Evolutionary conservation across 2,113 vertebrate genomes (phyloP), one percentile per base, ranked within the genome.

Genomic region (Crotalus tigris): DNA sequence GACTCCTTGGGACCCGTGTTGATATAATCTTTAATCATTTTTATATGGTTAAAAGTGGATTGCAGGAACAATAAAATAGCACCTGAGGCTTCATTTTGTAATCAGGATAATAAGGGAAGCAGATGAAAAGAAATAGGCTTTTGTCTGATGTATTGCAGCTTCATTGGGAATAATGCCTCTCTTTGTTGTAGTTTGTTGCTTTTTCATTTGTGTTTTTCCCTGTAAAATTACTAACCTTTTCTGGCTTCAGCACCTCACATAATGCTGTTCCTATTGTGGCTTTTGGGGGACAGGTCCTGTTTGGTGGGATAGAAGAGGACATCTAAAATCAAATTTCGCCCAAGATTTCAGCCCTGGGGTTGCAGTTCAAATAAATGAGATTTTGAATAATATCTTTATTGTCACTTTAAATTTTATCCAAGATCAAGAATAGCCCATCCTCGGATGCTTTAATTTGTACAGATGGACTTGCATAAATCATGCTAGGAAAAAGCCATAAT

Each of bases 11-110:
- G 61, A 64, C 69, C 23, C 95, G 94, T 94, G 92, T 92, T 91
- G 89, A 64, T 6, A 92, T 92, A 94, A 96, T 93, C 55, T 57
- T 81, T 92, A 54, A 88, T 92, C 88, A 90, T 89, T 8, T 3
- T 21, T 53, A 57, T 86, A 90, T 95, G 93, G 90, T 95, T 94
- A 61, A 94, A 96, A 96, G 94, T 92, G n/a, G 55, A 64, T 96
- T 90, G 85, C 46, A 92, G 93, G 89, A 93, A 64, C 2, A 95
- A 46, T 6, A 91, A 94, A 92, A 92, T 86, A 88, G 95, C 92
- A 95, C 92, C 91, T 94, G 91, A 88, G 92, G 85, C 91, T 21
- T 96, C 90, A 54, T 94, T 96, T 96, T 91, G 81, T 55, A 91
- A 92, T 91, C 88, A 87, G 87, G 81, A 81, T 91, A 93, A 94